A percentile compares a stretch with the other conserved stretches of the same genome.
Evolutionary conservation across 2,113 vertebrate genomes (phyloP).

Genomic region (Myiagra hebetior): DNA sequence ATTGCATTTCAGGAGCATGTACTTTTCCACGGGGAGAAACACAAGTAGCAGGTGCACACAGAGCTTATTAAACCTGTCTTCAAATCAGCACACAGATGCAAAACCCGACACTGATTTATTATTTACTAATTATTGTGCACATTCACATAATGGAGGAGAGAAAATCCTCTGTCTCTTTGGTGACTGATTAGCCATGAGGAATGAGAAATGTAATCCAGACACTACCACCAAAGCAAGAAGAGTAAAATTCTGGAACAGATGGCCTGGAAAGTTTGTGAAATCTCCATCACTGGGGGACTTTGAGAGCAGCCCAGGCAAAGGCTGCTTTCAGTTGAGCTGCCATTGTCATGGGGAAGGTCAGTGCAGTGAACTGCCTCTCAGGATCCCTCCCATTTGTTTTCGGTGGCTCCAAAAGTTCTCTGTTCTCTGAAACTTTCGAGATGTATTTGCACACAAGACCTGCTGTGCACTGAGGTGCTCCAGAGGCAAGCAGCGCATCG

Average conservation of each 20-base stretch:
- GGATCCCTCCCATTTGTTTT: background rate
- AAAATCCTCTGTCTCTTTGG: background rate
- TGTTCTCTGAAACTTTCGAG: background rate
- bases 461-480: background rate
- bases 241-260: background rate
- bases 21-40: background rate
- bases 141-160: background rate
- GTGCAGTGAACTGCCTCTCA: background rate
- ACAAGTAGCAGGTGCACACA: background rate
- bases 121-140: background rate
- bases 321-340: background rate
- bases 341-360: background rate
- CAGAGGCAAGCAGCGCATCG: background rate
- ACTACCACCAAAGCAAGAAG: background rate
- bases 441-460: background rate
- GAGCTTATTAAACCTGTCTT: background rate
- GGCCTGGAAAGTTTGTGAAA: slow-evolving; percentile 19
- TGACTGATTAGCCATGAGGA: background rate
- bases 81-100: background rate
- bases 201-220: background rate
- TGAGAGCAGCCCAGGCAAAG: background rate
- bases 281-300: background rate
- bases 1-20: background rate
- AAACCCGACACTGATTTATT: background rate
- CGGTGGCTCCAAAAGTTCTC: background rate